Percentiles rank a stretch among this genome's conserved stretches.
Evolutionary conservation across 2,888 invertebrate species (phyloP).

Genomic region (Tillus elongatus): DNA sequence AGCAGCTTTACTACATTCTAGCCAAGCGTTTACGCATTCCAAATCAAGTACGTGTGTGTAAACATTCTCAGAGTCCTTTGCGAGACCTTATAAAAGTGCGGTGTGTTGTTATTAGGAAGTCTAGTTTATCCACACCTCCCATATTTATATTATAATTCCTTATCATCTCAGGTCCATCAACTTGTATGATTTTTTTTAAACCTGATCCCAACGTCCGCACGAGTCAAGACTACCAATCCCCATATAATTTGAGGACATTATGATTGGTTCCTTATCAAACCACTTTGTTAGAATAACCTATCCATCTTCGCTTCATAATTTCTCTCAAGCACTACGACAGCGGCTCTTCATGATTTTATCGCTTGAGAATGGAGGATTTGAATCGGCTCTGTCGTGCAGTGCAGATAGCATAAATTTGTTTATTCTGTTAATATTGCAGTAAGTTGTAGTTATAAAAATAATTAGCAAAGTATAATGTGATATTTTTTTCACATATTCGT

Average conservation of each 20-base stretch:
- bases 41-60: slow-evolving; percentile 18
- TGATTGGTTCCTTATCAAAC: slow-evolving; percentile 22
- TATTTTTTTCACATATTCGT: slow-evolving; percentile 11
- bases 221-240: slow-evolving; percentile 20
- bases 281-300: neutral
- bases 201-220: slow-evolving; percentile 23
- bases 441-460: slow-evolving; percentile 14
- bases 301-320: neutral
- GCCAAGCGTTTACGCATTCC: slow-evolving; percentile 12
- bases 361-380: too few species aligned
- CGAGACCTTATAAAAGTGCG: too few species aligned
- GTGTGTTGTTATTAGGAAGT: slow-evolving; percentile 23
- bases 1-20: too few species aligned
- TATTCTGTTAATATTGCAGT: neutral
- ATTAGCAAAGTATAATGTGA: slow-evolving; percentile 17
- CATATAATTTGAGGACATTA: slow-evolving; percentile 22
- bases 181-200: slow-evolving; percentile 20
- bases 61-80: slow-evolving; percentile 20
- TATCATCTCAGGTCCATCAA: too few species aligned
- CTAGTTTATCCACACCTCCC: slow-evolving; percentile 28
- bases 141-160: slow-evolving; percentile 23
- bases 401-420: slow-evolving; percentile 4
- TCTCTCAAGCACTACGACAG: neutral
- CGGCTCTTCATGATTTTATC: neutral
- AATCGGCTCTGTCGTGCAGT: too few species aligned